These are phyloP conservation scores for Syngnathus floridae DNA, from an alignment of 2,113 vertebrate genomes.

Conservation along the genomic window DNA sequence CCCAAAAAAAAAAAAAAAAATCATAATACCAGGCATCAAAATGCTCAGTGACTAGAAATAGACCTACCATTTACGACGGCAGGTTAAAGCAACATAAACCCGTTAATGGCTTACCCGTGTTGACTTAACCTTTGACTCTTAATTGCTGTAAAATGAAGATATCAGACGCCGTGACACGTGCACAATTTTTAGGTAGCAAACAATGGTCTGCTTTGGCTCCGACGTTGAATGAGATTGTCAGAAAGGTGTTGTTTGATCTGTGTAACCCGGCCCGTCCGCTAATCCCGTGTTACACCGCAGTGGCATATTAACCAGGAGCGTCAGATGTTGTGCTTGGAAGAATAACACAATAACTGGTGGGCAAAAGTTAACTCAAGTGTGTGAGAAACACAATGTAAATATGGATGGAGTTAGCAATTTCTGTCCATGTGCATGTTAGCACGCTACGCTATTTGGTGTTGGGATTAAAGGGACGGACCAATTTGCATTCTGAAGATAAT, in stretches of 20 bases:
- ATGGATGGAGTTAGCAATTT: slow-evolving; percentile 13
- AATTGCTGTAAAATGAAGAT: slow-evolving; percentile 13
- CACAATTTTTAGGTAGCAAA: background rate
- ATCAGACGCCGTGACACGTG: background rate
- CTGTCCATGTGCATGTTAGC: background rate
- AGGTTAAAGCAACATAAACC: slow-evolving; percentile 35
- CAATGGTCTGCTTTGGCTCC: background rate
- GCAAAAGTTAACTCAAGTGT: slow-evolving; percentile 18
- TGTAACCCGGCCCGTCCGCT: slow-evolving; percentile 31
- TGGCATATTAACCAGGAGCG: slow-evolving; percentile 38
- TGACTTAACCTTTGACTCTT: slow-evolving; percentile 21
- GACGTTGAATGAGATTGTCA: background rate
- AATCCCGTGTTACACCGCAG: slow-evolving; percentile 51
- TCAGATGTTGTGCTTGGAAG: slow-evolving; percentile 12
- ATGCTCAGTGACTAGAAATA: slow-evolving; percentile 25
- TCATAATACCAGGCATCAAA: slow-evolving; percentile 4
- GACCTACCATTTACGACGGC: background rate
- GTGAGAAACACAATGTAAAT: slow-evolving; percentile 29
- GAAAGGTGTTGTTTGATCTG: slow-evolving; percentile 9
- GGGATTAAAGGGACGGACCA: background rate
- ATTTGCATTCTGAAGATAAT: background rate
- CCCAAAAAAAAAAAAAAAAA: background rate
- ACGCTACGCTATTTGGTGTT: background rate
- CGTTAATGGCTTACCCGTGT: slow-evolving; percentile 34
- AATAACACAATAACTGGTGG: slow-evolving; percentile 9